Conservation (phyloP, 2,888 invertebrate genomes). For the Pseudeuparius sepicola region DNA sequence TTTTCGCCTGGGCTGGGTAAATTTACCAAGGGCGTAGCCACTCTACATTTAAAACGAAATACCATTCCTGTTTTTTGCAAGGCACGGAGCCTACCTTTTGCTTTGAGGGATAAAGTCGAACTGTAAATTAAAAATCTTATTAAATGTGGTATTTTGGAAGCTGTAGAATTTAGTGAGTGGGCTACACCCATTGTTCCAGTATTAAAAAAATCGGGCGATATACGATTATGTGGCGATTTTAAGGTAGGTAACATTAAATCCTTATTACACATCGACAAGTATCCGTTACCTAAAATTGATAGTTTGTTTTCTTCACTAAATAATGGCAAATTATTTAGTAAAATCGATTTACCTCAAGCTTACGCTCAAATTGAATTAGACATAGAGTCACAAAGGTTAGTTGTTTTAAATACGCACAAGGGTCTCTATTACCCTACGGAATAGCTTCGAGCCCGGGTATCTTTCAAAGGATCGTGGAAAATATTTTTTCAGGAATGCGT, state of each 20-base stretch:
- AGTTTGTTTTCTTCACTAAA: constrained; percentile 13
- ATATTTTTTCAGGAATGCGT: constrained; percentile 15
- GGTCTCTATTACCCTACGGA: constrained; percentile 21
- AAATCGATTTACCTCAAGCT: constrained; percentile 19
- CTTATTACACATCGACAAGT: constrained; percentile 15
- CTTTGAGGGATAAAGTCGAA: too few species aligned
- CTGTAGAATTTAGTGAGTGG: constrained; percentile 15
- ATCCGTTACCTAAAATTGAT: constrained; percentile 19
- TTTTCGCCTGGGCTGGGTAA: too few species aligned
- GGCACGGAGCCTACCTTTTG: too few species aligned
- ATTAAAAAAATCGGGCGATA: constrained; percentile 11
- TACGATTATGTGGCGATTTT: constrained; percentile 19
- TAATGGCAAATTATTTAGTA: constrained; percentile 16
- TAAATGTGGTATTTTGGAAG: constrained; percentile 8
- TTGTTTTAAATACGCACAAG: constrained; percentile 18
- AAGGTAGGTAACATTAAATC: constrained; percentile 20
- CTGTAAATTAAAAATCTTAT: constrained; percentile 8
- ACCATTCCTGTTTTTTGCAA: too few species aligned
- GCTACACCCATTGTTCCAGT: constrained; percentile 16
- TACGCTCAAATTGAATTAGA: constrained; percentile 19
- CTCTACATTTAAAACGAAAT: too few species aligned
- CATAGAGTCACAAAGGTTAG: constrained; percentile 10
- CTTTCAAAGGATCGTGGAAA: constrained; percentile 21
- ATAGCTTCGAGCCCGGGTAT: constrained; percentile 15
- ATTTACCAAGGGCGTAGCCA: too few species aligned